These are phyloP conservation scores for Muraenolepis orangiensis DNA, from an alignment of 2,797 vertebrate genomes.

Conservation along the genomic window DNA sequence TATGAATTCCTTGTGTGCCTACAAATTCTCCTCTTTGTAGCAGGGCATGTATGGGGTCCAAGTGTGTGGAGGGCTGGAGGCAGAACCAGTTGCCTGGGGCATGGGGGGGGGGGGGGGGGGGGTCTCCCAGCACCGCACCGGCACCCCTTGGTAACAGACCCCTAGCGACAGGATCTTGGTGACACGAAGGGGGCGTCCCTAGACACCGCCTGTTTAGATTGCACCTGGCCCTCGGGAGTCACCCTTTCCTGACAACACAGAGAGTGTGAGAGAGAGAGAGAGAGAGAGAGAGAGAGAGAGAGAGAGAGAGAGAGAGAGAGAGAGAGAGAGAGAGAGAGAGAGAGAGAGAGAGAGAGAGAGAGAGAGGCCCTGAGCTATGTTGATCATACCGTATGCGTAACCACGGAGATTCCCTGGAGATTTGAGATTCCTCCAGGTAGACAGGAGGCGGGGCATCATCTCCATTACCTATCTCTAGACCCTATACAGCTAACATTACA, in stretches of 20 bases:
- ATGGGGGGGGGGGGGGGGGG: slow-evolving; percentile 15
- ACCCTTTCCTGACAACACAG: slow-evolving; percentile 56
- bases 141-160: slow-evolving; percentile 73
- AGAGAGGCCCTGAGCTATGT: background rate
- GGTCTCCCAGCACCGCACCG: slow-evolving; percentile 51
- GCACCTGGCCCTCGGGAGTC: slow-evolving; percentile 51
- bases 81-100: slow-evolving; percentile 36
- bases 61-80: too few relatives aligned
- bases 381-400: slow-evolving; percentile 31
- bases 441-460: too few relatives aligned
- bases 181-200: slow-evolving; percentile 54
- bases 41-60: background rate
- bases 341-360: slow-evolving; percentile 11
- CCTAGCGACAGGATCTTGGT: slow-evolving; percentile 65
- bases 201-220: slow-evolving; percentile 59
- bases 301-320: background rate
- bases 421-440: slow-evolving; percentile 56
- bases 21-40: slow-evolving; percentile 8
- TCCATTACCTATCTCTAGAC: too few relatives aligned
- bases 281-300: slow-evolving; percentile 3
- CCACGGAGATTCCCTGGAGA: slow-evolving; percentile 52
- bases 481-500: too few relatives aligned
- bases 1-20: background rate
- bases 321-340: slow-evolving; percentile 17
- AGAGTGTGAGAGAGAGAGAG: slow-evolving; percentile 15